Evolutionary conservation across 2,888 invertebrate genomes (phyloP), one percentile per base, ranked within the genome.

Genomic region (Drosophila aldrichi): DNA sequence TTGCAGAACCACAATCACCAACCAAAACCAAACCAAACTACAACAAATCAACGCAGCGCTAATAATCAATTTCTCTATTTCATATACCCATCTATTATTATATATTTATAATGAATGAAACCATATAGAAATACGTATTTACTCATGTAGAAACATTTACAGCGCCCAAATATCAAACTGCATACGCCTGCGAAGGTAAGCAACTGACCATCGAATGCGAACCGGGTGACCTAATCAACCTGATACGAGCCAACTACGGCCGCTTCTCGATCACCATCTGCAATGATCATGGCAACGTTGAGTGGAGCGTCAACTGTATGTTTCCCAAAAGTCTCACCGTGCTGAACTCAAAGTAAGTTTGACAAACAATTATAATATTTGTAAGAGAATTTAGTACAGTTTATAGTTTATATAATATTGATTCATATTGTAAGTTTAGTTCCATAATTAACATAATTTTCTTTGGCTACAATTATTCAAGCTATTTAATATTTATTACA

Each of bases 281-380:
- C 94, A 98, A 98, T 93, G 97, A 98, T 93, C 97, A 97, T 92
- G 98, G 98, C 79, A 96, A 97, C 93, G 97, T 97, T n/a, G 97
- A 98, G 90, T 98, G 98, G 98, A 97, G 97, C 92, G 97, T 98
- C 88, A 97, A 98, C 94, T 98, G 98, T 93, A 97, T 97, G 96
- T 97, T 98, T 64, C 96, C 96, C 55, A 96, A 96, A 92, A 97
- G 98, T 76, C 95, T 97, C 86, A 94, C 97, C 74, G 97, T 98
- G 79, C 95, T 98, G 79, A 97, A 97, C 93, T 96, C 96, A 94
- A 97, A 96, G 98, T 98, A 93, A 93, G 74, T 4, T 3, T 34
- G 16, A 34, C 16, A 3, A 9, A 25, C 16, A 29, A n/a, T 48
- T 48, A n/a, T 12, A 34, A 18, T 5, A 49, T 1, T 29, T 7